Percentiles rank a stretch among this genome's conserved stretches.
Evolutionary conservation across 2,113 vertebrate species (phyloP).

Genomic region (Panurus biarmicus): DNA sequence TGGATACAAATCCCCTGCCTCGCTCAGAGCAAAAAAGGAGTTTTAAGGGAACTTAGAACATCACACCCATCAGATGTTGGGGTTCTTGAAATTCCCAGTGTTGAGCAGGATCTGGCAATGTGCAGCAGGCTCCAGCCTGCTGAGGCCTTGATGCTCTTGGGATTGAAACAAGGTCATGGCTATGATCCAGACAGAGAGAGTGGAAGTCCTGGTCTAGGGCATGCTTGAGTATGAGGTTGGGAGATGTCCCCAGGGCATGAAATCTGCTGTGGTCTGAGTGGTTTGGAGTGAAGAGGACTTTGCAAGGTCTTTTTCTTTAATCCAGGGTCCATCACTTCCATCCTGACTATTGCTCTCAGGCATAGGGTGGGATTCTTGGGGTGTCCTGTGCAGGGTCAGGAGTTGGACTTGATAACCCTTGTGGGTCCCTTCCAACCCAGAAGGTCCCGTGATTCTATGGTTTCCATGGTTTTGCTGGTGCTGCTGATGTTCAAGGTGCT

Average conservation of each 20-base stretch:
- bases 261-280: neutral
- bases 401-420: rapidly evolving
- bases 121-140: neutral
- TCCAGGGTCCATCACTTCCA: neutral
- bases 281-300: neutral
- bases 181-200: neutral
- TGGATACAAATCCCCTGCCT: rapidly evolving
- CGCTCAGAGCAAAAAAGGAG: neutral
- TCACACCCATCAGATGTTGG: neutral
- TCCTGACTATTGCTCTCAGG: neutral
- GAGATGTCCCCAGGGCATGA: too few species aligned
- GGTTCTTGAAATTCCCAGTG: neutral
- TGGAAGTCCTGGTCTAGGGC: neutral
- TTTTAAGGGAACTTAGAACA: neutral
- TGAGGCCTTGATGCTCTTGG: neutral
- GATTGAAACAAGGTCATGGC: neutral
- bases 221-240: neutral
- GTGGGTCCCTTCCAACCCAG: neutral
- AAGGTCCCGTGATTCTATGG: neutral
- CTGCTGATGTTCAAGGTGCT: neutral
- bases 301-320: neutral
- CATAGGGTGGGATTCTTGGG: neutral
- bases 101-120: neutral
- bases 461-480: neutral
- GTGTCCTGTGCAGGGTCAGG: neutral